Evolutionary conservation across 2,113 vertebrate genomes (phyloP).

Genomic region (Platichthys flesus): DNA sequence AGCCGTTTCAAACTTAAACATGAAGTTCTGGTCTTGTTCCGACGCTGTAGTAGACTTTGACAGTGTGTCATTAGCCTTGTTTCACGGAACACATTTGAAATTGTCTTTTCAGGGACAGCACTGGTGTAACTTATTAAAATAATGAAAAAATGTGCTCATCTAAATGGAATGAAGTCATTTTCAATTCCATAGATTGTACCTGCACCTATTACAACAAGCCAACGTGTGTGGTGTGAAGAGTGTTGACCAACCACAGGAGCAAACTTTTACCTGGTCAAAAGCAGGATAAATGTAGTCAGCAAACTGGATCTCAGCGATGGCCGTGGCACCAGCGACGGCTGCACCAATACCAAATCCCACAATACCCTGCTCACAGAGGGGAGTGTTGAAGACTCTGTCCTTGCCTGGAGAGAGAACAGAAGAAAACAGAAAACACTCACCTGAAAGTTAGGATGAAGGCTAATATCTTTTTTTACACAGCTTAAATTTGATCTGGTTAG

Average conservation of each 20-base stretch:
- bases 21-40: neutral
- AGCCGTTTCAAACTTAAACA: neutral
- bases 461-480: neutral
- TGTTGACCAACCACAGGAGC: too few relatives aligned
- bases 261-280: conserved; percentile 92
- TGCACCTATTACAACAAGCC: neutral
- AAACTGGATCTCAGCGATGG: conserved; percentile 99
- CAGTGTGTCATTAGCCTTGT: neutral
- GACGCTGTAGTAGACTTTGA: neutral
- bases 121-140: neutral
- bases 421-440: too few relatives aligned
- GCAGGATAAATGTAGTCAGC: conserved; percentile 98
- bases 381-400: conserved; percentile 98
- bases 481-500: neutral
- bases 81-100: neutral
- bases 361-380: conserved; percentile 97
- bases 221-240: neutral
- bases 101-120: neutral
- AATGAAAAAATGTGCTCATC: neutral
- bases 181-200: neutral
- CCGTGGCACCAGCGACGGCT: conserved; percentile 92
- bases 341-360: conserved; percentile 97
- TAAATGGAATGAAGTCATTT: neutral
- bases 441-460: too few relatives aligned
- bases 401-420: conserved; percentile 83